Percentiles rank a stretch among this genome's conserved stretches.
phyloP scores from a whole-genome alignment of 2,113 vertebrate species.

The Silurus asotus region DNA sequence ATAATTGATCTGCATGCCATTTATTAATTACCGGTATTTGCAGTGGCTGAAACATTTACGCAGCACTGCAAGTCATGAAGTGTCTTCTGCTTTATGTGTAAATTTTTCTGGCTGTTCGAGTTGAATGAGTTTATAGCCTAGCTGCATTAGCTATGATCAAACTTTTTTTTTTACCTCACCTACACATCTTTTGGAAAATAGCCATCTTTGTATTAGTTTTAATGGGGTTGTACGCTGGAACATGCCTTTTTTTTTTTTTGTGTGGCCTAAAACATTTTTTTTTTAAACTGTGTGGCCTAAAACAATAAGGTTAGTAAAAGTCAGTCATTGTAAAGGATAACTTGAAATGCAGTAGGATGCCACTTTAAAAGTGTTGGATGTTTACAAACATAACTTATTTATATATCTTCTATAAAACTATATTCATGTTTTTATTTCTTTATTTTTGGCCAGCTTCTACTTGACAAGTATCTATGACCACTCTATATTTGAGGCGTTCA shows the following conservation, averaged over 20 bases:
- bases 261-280: no score
- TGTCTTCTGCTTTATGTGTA: neutral
- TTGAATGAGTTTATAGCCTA: neutral
- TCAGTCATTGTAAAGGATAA: neutral
- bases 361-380: neutral
- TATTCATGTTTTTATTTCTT: neutral
- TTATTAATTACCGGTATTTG: neutral
- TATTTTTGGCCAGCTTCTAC: slow-evolving; percentile 85
- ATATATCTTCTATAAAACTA: no score
- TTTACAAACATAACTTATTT: neutral
- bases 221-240: neutral
- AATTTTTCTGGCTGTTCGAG: neutral
- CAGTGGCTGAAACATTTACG: neutral
- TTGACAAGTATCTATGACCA: slow-evolving; percentile 99
- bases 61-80: neutral
- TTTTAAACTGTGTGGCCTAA: neutral
- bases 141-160: neutral
- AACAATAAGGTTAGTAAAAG: no score
- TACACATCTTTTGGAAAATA: neutral
- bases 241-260: neutral
- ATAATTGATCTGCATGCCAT: neutral
- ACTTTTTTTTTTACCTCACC: slow-evolving; percentile 13
- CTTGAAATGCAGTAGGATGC: neutral
- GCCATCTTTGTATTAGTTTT: neutral
- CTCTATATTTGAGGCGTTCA: slow-evolving; percentile 99